Evolutionary conservation across 1,140 invertebrate species (phyloP).

Genomic region (Bilobella aurantiaca): DNA sequence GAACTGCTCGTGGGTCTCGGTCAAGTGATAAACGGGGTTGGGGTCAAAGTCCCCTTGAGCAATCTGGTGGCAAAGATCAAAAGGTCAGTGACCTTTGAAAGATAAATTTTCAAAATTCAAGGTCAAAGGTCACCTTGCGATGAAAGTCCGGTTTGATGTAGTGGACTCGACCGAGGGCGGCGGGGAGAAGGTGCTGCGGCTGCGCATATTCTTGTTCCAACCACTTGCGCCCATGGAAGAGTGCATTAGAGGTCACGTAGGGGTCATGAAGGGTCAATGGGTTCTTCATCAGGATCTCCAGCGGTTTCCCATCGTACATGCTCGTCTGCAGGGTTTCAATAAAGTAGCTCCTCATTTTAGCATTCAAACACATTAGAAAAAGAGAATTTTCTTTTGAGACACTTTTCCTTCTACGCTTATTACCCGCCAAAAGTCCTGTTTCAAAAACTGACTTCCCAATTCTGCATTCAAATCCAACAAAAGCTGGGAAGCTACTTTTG

Average conservation of each 20-base stretch:
- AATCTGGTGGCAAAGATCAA: not conserved
- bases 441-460: no score
- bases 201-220: constrained; percentile 4
- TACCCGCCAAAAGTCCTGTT: no score
- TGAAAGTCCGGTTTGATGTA: constrained; percentile 10
- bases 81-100: not conserved
- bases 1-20: constrained; percentile 5
- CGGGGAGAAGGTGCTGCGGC: not conserved
- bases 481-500: no score
- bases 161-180: not conserved
- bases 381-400: no score
- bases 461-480: no score
- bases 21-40: constrained; percentile 5
- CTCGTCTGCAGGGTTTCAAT: not conserved
- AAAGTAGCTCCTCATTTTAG: no score
- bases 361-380: no score
- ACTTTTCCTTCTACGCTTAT: no score
- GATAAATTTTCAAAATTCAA: no score
- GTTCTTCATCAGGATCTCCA: constrained; percentile 2
- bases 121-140: constrained; percentile 4
- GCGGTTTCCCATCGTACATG: not conserved
- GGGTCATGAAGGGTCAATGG: not conserved
- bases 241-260: constrained; percentile 9
- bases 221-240: constrained; percentile 11
- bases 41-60: not conserved